Conservation (phyloP, 2,888 invertebrate genomes). For the Drosophila stalkeri region DNA sequence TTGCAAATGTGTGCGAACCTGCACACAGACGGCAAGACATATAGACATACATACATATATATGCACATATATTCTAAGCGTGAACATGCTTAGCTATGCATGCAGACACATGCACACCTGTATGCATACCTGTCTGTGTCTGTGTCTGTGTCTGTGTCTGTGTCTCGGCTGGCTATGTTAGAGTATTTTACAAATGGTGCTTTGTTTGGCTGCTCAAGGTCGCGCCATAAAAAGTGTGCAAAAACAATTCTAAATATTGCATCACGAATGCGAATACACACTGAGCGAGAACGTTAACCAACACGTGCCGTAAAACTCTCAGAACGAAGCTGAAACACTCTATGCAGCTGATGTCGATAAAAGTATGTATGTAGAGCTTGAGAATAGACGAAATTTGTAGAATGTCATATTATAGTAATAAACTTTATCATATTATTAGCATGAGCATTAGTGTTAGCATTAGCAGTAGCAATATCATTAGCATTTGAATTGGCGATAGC, state of each 20-base stretch:
- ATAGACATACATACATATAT: no score
- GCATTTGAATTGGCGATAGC: not conserved
- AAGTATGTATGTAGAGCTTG: not conserved
- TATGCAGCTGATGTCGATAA: not conserved
- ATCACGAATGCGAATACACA: slow-evolving; percentile 52
- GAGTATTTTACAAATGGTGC: slow-evolving; percentile 59
- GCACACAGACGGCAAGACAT: not conserved
- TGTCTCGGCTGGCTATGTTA: slow-evolving; percentile 17
- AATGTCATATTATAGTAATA: not conserved
- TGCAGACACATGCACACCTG: slow-evolving; percentile 1
- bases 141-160: not conserved
- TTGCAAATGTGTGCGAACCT: slow-evolving; percentile 37
- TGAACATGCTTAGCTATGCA: slow-evolving; percentile 1
- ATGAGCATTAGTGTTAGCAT: not conserved
- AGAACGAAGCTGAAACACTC: slow-evolving; percentile 18
- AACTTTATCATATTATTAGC: not conserved
- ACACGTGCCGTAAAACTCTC: not conserved
- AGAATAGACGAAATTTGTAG: not conserved
- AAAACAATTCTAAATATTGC: slow-evolving; percentile 70
- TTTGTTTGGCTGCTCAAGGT: slow-evolving; percentile 67
- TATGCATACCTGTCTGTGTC: slow-evolving; percentile 1
- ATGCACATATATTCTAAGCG: slow-evolving; percentile 7
- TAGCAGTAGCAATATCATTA: not conserved
- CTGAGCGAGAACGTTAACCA: slow-evolving; percentile 5
- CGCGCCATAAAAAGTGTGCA: slow-evolving; percentile 55